These are phyloP conservation scores for Apeltes quadracus DNA, from an alignment of 2,113 vertebrate genomes.

Conservation along the genomic window DNA sequence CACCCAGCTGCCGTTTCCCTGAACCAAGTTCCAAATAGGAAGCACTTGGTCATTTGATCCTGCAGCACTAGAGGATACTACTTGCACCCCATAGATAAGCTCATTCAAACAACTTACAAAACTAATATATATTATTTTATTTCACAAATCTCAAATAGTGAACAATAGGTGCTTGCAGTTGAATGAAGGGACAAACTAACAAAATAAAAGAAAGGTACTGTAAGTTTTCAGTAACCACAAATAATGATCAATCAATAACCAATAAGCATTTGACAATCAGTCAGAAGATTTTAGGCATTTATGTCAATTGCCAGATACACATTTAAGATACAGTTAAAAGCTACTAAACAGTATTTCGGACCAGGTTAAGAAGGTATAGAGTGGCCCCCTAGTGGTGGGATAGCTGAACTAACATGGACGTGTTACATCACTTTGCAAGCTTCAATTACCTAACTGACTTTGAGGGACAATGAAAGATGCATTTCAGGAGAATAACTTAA, in stretches of 20 bases:
- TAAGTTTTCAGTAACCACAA: not conserved
- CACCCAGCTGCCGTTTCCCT: not conserved
- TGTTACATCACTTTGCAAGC: conserved; percentile 65
- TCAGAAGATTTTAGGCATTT: too few species aligned
- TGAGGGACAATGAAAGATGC: conserved; percentile 12
- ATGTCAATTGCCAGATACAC: not conserved
- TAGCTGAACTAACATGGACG: conserved; percentile 16
- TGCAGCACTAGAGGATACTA: not conserved
- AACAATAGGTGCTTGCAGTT: not conserved
- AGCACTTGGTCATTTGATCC: conserved; percentile 16
- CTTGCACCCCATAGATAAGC: not conserved
- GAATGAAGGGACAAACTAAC: not conserved
- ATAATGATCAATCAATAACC: not conserved
- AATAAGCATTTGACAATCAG: not conserved
- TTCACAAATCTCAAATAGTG: not conserved
- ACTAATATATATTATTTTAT: not conserved
- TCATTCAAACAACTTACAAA: conserved; percentile 6
- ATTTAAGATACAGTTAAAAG: not conserved
- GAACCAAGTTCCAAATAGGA: conserved; percentile 2
- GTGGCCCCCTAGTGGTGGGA: conserved; percentile 46
- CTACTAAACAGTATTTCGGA: not conserved
- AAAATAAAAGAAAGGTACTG: not conserved
- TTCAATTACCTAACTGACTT: conserved; percentile 59
- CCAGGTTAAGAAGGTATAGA: not conserved
- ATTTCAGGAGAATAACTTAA: not conserved